A percentile compares a stretch with the other conserved stretches of the same genome.
phyloP scores from a whole-genome alignment of 2,113 vertebrate genomes.

The Hippocampus comes region DNA sequence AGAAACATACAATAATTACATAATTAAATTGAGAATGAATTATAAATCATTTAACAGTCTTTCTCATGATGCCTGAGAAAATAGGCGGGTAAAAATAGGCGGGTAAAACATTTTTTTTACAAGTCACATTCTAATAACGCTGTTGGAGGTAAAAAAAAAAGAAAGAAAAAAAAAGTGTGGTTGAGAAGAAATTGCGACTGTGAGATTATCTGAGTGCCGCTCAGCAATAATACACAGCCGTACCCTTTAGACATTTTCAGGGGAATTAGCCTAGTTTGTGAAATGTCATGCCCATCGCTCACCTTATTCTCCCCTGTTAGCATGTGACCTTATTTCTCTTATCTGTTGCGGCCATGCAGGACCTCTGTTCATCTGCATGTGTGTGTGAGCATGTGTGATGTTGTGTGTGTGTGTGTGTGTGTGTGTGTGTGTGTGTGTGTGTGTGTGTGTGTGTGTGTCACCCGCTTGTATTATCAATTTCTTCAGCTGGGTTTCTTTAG shows the following conservation, averaged over 20 bases:
- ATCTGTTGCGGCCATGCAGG: constrained; percentile 63
- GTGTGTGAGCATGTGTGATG: constrained; percentile 28
- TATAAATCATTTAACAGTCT: too few relatives aligned
- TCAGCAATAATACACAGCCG: constrained; percentile 60
- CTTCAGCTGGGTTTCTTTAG: neutral
- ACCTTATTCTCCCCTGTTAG: constrained; percentile 66
- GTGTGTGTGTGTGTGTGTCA: constrained; percentile 53
- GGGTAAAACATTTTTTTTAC: neutral
- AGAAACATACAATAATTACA: too few relatives aligned
- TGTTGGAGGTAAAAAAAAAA: neutral
- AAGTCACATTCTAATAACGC: neutral
- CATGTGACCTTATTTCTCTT: constrained; percentile 68
- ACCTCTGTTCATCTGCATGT: constrained; percentile 52
- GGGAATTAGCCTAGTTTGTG: constrained; percentile 69
- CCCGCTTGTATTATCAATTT: constrained; percentile 11
- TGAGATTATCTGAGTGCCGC: constrained; percentile 37
- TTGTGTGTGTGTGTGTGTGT: constrained; percentile 53
- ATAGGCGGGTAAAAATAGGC: neutral
- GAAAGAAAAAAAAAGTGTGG: constrained; percentile 3
- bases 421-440: constrained; percentile 47
- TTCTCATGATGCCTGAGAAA: too few relatives aligned
- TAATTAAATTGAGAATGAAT: too few relatives aligned
- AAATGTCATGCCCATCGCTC: constrained; percentile 71
- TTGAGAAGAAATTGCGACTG: constrained; percentile 12
- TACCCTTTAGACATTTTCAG: constrained; percentile 63